Conservation (phyloP, 2,797 vertebrate genomes). For the Manis pentadactyla region DNA sequence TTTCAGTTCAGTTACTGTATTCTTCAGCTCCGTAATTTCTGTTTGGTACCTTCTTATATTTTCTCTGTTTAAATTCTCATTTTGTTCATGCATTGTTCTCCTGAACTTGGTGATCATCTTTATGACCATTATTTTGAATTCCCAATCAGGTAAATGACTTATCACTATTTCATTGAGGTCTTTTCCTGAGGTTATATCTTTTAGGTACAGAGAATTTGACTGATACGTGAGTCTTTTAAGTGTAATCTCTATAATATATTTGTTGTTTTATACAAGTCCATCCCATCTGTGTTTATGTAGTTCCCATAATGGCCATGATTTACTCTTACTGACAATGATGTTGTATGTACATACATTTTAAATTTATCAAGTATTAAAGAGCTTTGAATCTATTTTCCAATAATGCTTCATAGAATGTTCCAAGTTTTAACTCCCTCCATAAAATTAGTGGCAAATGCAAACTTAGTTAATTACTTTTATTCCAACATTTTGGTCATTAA, state of each 20-base stretch:
- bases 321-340: not conserved
- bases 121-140: not conserved
- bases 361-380: not conserved
- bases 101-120: not conserved
- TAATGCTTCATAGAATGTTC: not conserved
- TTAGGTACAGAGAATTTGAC: not conserved
- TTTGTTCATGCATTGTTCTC: not conserved
- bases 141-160: not conserved
- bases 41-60: not conserved
- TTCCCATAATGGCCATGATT: not conserved
- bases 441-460: not conserved
- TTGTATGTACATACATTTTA: not conserved
- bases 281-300: not conserved
- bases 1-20: not conserved
- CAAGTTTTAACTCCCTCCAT: not conserved
- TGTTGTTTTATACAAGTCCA: not conserved
- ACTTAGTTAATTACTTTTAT: not conserved
- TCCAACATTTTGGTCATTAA: not conserved
- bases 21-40: not conserved
- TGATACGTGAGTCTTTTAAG: too few species aligned
- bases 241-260: not conserved
- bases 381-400: not conserved
- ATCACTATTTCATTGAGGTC: not conserved
- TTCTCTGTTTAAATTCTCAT: not conserved
- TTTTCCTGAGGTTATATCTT: not conserved